These are phyloP conservation scores for Pinna nobilis DNA, from an alignment of 1,140 invertebrate genomes.

Conservation along the genomic window DNA sequence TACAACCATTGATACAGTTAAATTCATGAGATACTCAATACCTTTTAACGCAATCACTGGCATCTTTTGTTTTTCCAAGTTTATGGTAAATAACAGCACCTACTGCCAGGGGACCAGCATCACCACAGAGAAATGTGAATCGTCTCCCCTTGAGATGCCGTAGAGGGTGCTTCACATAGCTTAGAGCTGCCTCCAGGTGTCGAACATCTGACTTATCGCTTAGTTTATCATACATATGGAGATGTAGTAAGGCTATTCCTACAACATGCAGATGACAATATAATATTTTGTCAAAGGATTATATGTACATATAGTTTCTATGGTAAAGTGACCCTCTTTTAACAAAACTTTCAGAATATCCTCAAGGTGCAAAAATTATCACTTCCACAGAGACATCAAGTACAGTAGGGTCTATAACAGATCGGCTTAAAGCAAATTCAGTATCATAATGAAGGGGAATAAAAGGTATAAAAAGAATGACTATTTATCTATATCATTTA, in stretches of 20 bases:
- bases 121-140: conserved; percentile 86
- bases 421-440: too few species aligned
- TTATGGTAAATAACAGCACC: conserved; percentile 80
- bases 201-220: conserved; percentile 43
- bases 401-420: too few species aligned
- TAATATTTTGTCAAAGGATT: too few species aligned
- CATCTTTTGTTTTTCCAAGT: conserved; percentile 56
- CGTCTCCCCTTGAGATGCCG: conserved; percentile 74
- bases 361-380: too few species aligned
- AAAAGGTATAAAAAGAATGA: too few species aligned
- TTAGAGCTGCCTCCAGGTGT: conserved; percentile 74
- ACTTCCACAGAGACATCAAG: too few species aligned
- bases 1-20: background rate
- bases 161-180: conserved; percentile 75
- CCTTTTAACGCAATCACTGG: conserved; percentile 67
- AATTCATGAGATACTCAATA: conserved; percentile 32
- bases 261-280: conserved; percentile 15
- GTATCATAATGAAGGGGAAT: too few species aligned
- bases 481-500: too few species aligned
- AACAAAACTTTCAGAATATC: too few species aligned
- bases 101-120: conserved; percentile 84
- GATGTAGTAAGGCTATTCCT: conserved; percentile 78
- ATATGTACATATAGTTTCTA: too few species aligned
- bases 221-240: conserved; percentile 74
- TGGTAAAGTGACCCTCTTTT: too few species aligned